Evolutionary conservation across 2,113 vertebrate species (phyloP).

Genomic region (Copsychus sechellarum): DNA sequence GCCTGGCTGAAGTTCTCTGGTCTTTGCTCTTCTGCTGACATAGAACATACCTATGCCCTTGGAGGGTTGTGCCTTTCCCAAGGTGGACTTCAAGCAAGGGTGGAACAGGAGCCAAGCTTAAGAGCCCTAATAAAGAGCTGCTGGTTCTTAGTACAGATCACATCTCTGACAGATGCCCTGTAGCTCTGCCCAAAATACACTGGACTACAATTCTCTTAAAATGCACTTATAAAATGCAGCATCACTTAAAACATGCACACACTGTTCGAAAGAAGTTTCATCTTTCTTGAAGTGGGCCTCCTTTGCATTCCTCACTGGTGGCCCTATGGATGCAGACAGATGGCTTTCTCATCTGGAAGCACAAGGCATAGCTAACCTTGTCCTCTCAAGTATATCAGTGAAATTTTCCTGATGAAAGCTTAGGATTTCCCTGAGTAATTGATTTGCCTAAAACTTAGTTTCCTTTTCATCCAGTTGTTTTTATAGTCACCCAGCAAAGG

Average conservation of each 20-base stretch:
- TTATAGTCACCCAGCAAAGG: neutral
- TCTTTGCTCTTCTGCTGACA: accelerated
- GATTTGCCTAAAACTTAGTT: neutral
- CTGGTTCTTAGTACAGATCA: neutral
- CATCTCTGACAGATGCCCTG: neutral
- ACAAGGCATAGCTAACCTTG: neutral
- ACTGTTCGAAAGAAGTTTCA: neutral
- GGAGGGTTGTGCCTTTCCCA: accelerated
- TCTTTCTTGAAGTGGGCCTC: neutral
- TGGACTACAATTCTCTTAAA: neutral
- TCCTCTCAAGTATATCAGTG: neutral
- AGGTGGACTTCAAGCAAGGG: too few relatives aligned
- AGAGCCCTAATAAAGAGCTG: neutral
- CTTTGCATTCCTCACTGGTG: neutral
- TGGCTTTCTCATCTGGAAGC: neutral
- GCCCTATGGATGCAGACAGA: neutral
- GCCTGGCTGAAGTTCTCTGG: neutral
- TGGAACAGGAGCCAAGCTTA: neutral
- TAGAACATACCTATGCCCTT: neutral
- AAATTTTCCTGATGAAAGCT: neutral
- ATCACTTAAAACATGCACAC: neutral
- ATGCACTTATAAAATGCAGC: neutral
- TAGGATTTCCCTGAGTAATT: neutral
- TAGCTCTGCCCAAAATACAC: neutral
- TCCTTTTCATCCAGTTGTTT: neutral